A percentile compares a stretch with the other conserved stretches of the same genome.
These are phyloP conservation scores for Rhinolophus sinicus DNA, from an alignment of 2,113 vertebrate species.

Conservation along the genomic window DNA sequence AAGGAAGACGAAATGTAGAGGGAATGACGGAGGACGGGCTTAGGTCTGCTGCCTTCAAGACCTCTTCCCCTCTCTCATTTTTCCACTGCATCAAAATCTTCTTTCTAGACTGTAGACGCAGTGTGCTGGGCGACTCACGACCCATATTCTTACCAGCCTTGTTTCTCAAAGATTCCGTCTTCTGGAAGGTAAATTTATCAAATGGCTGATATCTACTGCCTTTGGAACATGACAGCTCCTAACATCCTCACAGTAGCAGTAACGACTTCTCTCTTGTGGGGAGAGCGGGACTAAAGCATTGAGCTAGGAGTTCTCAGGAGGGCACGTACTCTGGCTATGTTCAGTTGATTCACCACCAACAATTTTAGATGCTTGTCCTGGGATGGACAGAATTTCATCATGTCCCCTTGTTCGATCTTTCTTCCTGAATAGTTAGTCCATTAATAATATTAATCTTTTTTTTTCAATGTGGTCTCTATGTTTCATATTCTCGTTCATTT, in stretches of 20 bases:
- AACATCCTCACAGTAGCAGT: background rate
- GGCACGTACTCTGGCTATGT: fast-evolving
- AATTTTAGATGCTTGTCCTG: background rate
- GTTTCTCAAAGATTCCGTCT: background rate
- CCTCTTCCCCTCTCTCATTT: background rate
- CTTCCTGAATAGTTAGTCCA: background rate
- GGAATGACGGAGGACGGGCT: background rate
- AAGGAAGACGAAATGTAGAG: background rate
- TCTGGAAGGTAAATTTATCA: background rate
- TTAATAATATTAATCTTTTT: slow-evolving; percentile 15
- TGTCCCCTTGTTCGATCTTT: background rate
- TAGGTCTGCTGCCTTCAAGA: background rate
- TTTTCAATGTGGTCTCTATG: background rate
- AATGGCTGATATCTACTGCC: background rate
- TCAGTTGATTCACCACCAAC: background rate
- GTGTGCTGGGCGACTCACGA: background rate
- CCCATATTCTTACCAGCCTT: background rate
- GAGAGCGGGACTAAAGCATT: too few species aligned
- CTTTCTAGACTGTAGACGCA: background rate
- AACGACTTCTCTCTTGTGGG: background rate
- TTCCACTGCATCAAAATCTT: background rate
- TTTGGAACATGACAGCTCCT: background rate
- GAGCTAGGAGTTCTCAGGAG: background rate
- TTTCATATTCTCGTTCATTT: background rate
- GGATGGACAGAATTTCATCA: background rate